Base-by-base conservation (phyloP, 2,888 invertebrate genomes). In the Diaperis boleti region DNA sequence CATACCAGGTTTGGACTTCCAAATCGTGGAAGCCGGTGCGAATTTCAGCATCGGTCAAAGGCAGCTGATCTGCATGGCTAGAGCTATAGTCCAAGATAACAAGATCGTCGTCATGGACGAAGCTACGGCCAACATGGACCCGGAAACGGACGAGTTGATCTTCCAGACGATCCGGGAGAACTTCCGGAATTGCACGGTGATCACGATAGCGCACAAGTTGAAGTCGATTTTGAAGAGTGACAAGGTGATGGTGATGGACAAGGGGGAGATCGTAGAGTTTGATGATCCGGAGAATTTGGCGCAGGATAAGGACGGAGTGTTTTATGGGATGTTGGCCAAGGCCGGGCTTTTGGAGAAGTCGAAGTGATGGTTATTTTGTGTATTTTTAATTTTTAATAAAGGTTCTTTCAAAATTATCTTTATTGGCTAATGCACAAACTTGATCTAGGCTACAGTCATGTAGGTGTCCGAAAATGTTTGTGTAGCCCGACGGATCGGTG, bases 261-360 rank as follows among this genome's bases (percentile, higher is more conserved):
- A 83, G 33, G 87, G 87, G 31, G 60, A 69, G 49, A 66, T 78
- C 8, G 63, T 71, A 3, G 77, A 78, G 59, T 75, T 66, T 59
- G 77, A 70, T 31, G 67, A 68, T 41, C 76, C 77, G 0, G 39
- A 17, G 1, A 64, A 26, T 69, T 77, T 76, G 10, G 75, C 92
- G 45, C 83, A 86, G 13, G 84, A 86, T 71, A 80, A 83, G 67
- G 82, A 81, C 1, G 88, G 90, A 0, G 83, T 85, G 57, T 87
- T 92, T 74, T 87, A 87, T 66, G 80, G 85, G 7, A 81, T 92
- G 71, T 89, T 92, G 1, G 85, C 89, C 35, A 88, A 91, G 73
- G 89, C 89, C 0, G 91, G 91, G 73, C 86, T 56, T n/a, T 42
- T 26, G 26, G n/a, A n/a, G n/a, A n/a, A n/a, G n/a, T n/a, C n/a